Percentiles rank a stretch among this genome's conserved stretches.
Evolutionary conservation across 2,888 invertebrate species (phyloP).

Genomic region (Unio delphinus): DNA sequence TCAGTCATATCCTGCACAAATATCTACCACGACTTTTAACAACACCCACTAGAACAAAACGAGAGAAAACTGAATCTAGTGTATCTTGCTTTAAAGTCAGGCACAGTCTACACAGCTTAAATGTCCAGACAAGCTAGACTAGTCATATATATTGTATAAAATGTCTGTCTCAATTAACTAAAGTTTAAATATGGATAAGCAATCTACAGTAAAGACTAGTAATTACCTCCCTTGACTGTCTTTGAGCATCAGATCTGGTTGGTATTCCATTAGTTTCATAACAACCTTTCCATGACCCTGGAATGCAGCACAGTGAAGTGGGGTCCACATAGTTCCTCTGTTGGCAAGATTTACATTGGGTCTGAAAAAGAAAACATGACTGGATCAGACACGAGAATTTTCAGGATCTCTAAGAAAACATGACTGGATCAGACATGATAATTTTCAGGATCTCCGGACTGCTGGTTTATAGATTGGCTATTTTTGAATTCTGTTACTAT

Average conservation of each 20-base stretch:
- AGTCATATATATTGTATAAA: too few relatives aligned
- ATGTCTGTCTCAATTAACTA: too few relatives aligned
- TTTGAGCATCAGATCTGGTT: conserved; percentile 54
- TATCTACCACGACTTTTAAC: too few relatives aligned
- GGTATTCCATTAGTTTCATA: conserved; percentile 60
- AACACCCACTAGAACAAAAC: too few relatives aligned
- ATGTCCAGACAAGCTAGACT: too few relatives aligned
- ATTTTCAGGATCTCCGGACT: background rate
- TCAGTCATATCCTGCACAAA: too few relatives aligned
- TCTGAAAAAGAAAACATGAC: conserved; percentile 38
- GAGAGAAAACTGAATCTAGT: too few relatives aligned
- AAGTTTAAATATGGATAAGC: too few relatives aligned
- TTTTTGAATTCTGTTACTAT: too few relatives aligned
- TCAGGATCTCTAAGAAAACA: conserved; percentile 3
- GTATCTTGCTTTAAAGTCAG: too few relatives aligned
- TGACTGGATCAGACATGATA: background rate
- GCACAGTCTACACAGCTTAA: too few relatives aligned
- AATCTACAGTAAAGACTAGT: too few relatives aligned
- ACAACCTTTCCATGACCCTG: conserved; percentile 69
- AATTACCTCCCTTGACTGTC: conserved; percentile 61
- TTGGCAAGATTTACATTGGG: conserved; percentile 64
- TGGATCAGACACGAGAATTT: background rate
- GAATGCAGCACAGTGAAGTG: conserved; percentile 67
- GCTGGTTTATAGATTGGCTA: background rate
- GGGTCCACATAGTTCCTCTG: conserved; percentile 65